These are phyloP conservation scores for Epistrophella euchroma DNA, from an alignment of 2,888 invertebrate genomes.

Conservation along the genomic window DNA sequence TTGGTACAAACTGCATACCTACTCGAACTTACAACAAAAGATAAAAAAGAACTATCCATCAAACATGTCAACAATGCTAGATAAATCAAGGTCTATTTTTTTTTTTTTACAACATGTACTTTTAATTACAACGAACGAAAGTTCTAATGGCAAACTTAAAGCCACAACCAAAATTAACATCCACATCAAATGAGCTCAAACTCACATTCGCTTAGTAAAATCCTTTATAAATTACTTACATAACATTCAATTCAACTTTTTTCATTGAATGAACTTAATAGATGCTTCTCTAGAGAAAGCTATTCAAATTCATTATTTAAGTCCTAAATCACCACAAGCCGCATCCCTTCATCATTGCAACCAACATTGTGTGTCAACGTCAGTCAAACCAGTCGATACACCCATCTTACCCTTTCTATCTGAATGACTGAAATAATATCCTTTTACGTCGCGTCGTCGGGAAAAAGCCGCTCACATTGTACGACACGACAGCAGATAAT, in stretches of 20 bases:
- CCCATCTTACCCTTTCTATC: not conserved
- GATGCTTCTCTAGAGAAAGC: conserved; percentile 21
- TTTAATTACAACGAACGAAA: not conserved
- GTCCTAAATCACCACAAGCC: conserved; percentile 71
- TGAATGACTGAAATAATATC: conserved; percentile 38
- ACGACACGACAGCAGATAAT: conserved; percentile 55
- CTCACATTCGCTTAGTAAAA: conserved; percentile 13
- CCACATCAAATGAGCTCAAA: conserved; percentile 43
- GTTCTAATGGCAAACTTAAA: conserved; percentile 9
- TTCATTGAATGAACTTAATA: conserved; percentile 49
- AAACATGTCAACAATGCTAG: too few relatives aligned
- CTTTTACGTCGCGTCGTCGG: conserved; percentile 21
- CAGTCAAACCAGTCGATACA: conserved; percentile 54
- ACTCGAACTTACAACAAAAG: too few relatives aligned
- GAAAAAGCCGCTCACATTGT: conserved; percentile 51
- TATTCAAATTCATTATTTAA: conserved; percentile 69
- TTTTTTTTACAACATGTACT: not conserved
- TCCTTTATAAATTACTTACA: not conserved
- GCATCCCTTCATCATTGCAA: conserved; percentile 60
- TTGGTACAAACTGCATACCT: too few relatives aligned
- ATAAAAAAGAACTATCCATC: too few relatives aligned
- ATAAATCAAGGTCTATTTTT: not conserved
- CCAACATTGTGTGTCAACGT: conserved; percentile 61
- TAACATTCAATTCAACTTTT: conserved; percentile 57
- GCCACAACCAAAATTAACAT: conserved; percentile 40